Evolutionary conservation across 2,113 vertebrate species (phyloP), one percentile per base, ranked within the genome.

Genomic region (Limnothrissa miodon): DNA sequence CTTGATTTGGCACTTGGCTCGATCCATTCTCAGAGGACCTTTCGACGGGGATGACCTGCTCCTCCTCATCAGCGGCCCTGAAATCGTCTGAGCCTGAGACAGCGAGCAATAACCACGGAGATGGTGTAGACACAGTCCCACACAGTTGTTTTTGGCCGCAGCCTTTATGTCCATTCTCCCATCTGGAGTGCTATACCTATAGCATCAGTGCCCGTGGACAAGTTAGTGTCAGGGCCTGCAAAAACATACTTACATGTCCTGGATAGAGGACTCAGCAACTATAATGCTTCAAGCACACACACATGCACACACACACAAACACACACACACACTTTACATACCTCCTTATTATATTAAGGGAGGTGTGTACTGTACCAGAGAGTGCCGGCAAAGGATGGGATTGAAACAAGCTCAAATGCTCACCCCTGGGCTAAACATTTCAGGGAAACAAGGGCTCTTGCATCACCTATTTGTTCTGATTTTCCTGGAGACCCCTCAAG

Each of bases 51-150:
- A 74, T 4, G 29, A 36, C 9, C 29, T 9, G 62, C 9, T 70
- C 62, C 62, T 70, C 25, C 13, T 36, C 66, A 15, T 36, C 66
- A 15, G 1, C 10, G 36, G 66, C 66, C 66, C 66, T 15, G 2
- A 74, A 74, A 33, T 74, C 66, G 36, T 29, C 66, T 74, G 66
- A 74, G 66, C 66, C 13, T 74, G 85, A 42, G 42, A 88, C 83
- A 85, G 84, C 85, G 79, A 84, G 85, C 85, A 89, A 86, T 87
- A 90, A 90, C 87, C 88, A 85, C 84, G 85, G 83, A 90, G 42
- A 62, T 0, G 83, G 87, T 84, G 86, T 89, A 87, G 89, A 74
- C 33, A 84, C 83, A 81, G 85, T 89, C 86, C 85, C 82, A 80
- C 85, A 85, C 80, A 83, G 79, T 85, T 80, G 79, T 86, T 86